Evolutionary conservation across 2,113 vertebrate genomes (phyloP).

Genomic region (Fulica atra): DNA sequence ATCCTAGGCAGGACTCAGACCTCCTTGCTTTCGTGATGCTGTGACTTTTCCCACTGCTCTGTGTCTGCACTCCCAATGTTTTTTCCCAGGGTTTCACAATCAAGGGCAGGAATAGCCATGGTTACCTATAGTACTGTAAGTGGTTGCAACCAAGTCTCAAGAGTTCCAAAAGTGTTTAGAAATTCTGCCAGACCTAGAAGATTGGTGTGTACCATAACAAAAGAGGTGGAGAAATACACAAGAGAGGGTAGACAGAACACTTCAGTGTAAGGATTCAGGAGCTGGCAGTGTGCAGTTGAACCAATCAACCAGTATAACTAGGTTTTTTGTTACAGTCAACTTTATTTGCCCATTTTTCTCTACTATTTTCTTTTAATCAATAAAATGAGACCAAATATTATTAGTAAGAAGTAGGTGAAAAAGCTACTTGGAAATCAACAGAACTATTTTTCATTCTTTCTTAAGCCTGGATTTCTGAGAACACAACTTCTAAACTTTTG

Average conservation of each 20-base stretch:
- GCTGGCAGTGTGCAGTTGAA: background rate
- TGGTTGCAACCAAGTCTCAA: background rate
- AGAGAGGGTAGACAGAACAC: background rate
- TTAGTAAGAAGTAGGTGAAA: background rate
- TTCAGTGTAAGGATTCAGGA: background rate
- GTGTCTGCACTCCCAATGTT: background rate
- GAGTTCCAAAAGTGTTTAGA: background rate
- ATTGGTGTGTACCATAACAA: background rate
- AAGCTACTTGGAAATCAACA: background rate
- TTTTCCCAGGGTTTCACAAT: background rate
- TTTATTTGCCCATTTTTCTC: background rate
- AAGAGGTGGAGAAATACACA: background rate
- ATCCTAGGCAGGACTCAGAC: background rate
- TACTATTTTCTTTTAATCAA: background rate
- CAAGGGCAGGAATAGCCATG: background rate
- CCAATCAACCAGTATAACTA: background rate
- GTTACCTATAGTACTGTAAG: too few relatives aligned
- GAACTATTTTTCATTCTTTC: background rate
- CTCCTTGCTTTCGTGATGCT: background rate
- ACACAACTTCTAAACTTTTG: background rate
- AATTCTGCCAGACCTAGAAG: background rate
- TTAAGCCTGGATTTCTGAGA: background rate
- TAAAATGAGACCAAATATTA: background rate
- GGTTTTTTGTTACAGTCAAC: background rate
- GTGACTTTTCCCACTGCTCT: background rate